phyloP scores from a whole-genome alignment of 2,888 invertebrate genomes.

The Gymnosoma rotundatum region DNA sequence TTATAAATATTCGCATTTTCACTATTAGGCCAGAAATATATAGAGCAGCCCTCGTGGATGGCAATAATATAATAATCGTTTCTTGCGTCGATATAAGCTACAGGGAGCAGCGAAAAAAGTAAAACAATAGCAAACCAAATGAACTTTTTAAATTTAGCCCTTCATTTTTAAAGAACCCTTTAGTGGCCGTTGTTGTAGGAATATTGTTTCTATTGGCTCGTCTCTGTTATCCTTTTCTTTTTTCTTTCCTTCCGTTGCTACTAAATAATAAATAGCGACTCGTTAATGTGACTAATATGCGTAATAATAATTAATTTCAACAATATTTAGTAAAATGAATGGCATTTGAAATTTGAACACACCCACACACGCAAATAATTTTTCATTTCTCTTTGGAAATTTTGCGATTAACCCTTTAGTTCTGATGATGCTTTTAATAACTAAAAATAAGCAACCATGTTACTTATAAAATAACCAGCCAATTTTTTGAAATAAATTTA shows the following conservation, averaged over 20 bases:
- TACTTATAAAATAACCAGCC: too few relatives aligned
- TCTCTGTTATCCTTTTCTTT: neutral
- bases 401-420: neutral
- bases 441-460: too few relatives aligned
- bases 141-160: too few relatives aligned
- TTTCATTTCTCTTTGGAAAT: neutral
- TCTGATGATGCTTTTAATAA: neutral
- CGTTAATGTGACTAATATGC: constrained; percentile 73
- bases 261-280: constrained; percentile 64
- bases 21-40: too few relatives aligned
- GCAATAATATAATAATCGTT: too few relatives aligned
- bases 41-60: too few relatives aligned
- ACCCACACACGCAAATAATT: neutral
- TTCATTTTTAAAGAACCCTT: too few relatives aligned
- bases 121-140: too few relatives aligned
- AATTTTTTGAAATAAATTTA: too few relatives aligned
- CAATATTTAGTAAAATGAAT: constrained; percentile 54
- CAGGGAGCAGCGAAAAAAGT: too few relatives aligned
- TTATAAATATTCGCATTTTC: too few relatives aligned
- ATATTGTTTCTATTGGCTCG: neutral
- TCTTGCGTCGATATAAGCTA: too few relatives aligned
- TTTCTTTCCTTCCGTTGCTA: neutral
- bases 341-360: constrained; percentile 27
- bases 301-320: constrained; percentile 74
- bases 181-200: neutral